Conservation (phyloP, 1,140 invertebrate genomes). For the Drosophila saltans region DNA sequence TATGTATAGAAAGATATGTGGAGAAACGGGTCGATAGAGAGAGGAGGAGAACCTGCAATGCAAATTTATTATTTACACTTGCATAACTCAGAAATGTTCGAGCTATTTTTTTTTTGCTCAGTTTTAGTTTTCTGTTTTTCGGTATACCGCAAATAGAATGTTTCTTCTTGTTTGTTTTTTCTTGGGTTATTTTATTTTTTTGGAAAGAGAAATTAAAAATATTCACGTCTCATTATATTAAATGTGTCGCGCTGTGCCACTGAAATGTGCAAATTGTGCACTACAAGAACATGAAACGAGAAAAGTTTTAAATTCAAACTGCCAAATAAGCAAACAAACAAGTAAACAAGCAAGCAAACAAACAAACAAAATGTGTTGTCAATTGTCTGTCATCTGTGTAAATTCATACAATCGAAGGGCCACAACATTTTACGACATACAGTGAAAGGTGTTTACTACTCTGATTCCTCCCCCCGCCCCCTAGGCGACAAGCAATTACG, state of each 20-base stretch:
- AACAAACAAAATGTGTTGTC: constrained; percentile 18
- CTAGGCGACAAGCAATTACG: no score
- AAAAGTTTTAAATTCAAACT: constrained; percentile 33
- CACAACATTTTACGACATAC: no score
- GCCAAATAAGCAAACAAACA: constrained; percentile 42
- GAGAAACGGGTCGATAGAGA: not conserved
- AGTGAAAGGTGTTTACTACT: no score
- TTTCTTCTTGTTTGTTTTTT: constrained; percentile 17
- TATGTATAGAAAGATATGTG: not conserved
- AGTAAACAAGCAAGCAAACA: constrained; percentile 30
- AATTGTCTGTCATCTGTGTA: constrained; percentile 1
- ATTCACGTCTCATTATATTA: constrained; percentile 60
- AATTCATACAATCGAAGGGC: not conserved
- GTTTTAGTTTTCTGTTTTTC: constrained; percentile 3
- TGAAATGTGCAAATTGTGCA: constrained; percentile 55
- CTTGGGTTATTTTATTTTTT: constrained; percentile 23
- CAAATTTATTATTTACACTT: constrained; percentile 39
- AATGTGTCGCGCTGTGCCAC: constrained; percentile 34
- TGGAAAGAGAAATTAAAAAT: constrained; percentile 44
- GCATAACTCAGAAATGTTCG: constrained; percentile 50
- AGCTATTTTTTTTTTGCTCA: not conserved
- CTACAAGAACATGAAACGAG: constrained; percentile 15
- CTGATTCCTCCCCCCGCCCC: no score
- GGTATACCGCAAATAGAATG: constrained; percentile 53
- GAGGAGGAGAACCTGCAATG: constrained; percentile 30